These are phyloP conservation scores for Drosophila mayri DNA, from an alignment of 1,140 invertebrate genomes.

Conservation along the genomic window DNA sequence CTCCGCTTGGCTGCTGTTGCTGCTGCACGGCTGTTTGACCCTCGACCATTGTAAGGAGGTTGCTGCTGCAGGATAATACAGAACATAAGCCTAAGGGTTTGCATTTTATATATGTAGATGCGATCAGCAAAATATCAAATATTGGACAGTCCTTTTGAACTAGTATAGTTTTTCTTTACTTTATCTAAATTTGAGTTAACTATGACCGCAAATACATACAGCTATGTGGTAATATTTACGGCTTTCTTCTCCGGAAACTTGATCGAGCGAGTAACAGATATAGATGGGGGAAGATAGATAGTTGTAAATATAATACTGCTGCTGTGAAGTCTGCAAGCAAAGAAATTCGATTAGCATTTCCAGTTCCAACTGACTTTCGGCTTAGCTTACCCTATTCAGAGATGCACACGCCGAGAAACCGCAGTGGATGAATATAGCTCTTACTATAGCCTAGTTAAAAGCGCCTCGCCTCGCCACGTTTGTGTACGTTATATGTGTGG, in stretches of 20 bases:
- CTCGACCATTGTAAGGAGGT: slow-evolving; percentile 68
- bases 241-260: slow-evolving; percentile 34
- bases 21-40: slow-evolving; percentile 69
- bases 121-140: neutral
- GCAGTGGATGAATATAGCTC: slow-evolving; percentile 26
- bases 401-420: slow-evolving; percentile 34
- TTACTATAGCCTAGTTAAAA: slow-evolving; percentile 64
- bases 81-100: neutral
- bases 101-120: neutral
- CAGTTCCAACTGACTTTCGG: neutral
- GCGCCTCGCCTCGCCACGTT: slow-evolving; percentile 51
- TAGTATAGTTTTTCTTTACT: neutral
- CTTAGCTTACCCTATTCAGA: slow-evolving; percentile 39
- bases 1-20: slow-evolving; percentile 43
- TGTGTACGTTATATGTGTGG: slow-evolving; percentile 41
- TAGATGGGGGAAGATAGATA: slow-evolving; percentile 13
- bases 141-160: neutral
- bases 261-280: slow-evolving; percentile 11
- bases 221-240: slow-evolving; percentile 25
- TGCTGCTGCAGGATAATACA: slow-evolving; percentile 18
- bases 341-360: neutral
- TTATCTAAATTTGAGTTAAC: neutral
- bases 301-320: slow-evolving; percentile 68
- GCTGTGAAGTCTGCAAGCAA: slow-evolving; percentile 57
- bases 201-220: slow-evolving; percentile 1